These are phyloP conservation scores for Synergus laeviventris DNA, from an alignment of 2,888 invertebrate genomes.

Conservation along the genomic window DNA sequence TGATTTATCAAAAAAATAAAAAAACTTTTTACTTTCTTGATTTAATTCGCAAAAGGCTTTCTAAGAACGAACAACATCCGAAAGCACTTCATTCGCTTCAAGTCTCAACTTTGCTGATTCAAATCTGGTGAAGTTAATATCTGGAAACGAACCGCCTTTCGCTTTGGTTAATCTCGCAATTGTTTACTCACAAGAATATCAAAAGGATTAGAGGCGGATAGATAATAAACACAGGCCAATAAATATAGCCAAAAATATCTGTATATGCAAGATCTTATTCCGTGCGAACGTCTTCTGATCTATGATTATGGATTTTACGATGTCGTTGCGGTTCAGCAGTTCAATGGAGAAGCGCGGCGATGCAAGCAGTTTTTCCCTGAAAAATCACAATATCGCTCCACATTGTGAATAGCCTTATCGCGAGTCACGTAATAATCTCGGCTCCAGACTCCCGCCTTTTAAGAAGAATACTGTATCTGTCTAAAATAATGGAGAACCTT, in stretches of 20 bases:
- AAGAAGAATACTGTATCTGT: conserved; percentile 38
- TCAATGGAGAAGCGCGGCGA: conserved; percentile 44
- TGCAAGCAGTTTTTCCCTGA: conserved; percentile 34
- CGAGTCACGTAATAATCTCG: conserved; percentile 23
- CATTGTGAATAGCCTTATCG: conserved; percentile 38
- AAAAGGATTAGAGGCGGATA: conserved; percentile 71
- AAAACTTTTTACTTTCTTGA: neutral
- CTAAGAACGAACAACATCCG: neutral
- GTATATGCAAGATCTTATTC: conserved; percentile 42
- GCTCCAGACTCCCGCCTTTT: conserved; percentile 14
- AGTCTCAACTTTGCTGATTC: neutral
- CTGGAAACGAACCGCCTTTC: conserved; percentile 19
- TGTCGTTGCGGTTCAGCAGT: conserved; percentile 48
- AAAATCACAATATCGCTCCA: conserved; percentile 11
- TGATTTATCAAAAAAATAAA: neutral
- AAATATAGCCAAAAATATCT: conserved; percentile 69
- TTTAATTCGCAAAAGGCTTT: neutral
- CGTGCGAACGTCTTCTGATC: conserved; percentile 56
- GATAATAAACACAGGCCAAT: conserved; percentile 73
- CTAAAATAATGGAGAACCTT: conserved; percentile 36
- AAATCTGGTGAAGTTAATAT: conserved; percentile 16
- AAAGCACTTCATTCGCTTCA: neutral
- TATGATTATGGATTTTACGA: conserved; percentile 67
- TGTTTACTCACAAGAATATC: conserved; percentile 71
- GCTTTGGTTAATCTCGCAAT: conserved; percentile 65